Conservation (phyloP, 1,140 invertebrate genomes). For the Drosophila pruinosa region DNA sequence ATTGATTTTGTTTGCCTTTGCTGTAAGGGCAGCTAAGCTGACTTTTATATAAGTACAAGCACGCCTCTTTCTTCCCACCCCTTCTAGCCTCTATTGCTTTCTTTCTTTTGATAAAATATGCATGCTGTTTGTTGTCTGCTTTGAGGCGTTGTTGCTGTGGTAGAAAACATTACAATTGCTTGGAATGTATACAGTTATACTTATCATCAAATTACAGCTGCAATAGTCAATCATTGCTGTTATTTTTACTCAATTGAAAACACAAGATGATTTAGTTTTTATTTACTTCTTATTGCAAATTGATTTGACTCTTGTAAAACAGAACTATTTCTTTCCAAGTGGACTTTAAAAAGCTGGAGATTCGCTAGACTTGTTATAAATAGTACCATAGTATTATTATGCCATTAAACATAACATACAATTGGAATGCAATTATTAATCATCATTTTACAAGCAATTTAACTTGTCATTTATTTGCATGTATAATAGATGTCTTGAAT, state of each 20-base stretch:
- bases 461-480: no score
- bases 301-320: no score
- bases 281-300: no score
- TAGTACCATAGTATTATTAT: no score
- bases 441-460: no score
- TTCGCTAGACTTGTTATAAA: no score
- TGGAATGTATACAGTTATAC: slow-evolving; percentile 1
- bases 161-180: slow-evolving; percentile 1
- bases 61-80: not conserved
- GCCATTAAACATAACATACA: no score
- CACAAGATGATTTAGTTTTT: no score
- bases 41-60: slow-evolving; percentile 2
- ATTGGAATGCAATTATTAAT: no score
- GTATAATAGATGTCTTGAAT: no score
- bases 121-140: slow-evolving; percentile 34
- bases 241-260: not conserved
- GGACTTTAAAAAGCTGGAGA: no score
- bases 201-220: not conserved
- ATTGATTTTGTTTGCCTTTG: slow-evolving; percentile 51
- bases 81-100: not conserved
- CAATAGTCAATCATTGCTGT: not conserved
- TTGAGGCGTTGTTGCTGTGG: slow-evolving; percentile 20
- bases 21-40: not conserved
- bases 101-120: slow-evolving; percentile 32
- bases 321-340: no score